Evolutionary conservation across 2,888 invertebrate species (phyloP).

Genomic region (Bombyx huttoni): DNA sequence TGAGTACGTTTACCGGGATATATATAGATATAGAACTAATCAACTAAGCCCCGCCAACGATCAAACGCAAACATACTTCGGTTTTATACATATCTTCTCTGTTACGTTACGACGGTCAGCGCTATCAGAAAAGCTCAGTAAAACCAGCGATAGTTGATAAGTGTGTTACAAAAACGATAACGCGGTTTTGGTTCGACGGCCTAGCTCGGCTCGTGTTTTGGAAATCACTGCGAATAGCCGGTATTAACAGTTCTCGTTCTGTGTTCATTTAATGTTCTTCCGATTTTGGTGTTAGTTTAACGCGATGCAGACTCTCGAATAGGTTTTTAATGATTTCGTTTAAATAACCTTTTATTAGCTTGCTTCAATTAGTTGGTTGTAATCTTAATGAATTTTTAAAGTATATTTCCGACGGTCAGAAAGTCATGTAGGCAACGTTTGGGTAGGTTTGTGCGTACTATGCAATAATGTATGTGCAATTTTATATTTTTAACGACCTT

Average conservation of each 20-base stretch:
- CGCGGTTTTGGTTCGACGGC: conserved; percentile 15
- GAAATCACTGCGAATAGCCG: neutral
- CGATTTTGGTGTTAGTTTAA: neutral
- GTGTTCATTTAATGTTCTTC: neutral
- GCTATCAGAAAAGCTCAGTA: conserved; percentile 4
- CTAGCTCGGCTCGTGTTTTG: conserved; percentile 2
- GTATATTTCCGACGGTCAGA: neutral
- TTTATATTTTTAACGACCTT: too few species aligned
- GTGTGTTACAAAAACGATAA: conserved; percentile 37
- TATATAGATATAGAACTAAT: too few species aligned
- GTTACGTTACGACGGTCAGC: neutral
- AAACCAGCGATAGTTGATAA: conserved; percentile 26
- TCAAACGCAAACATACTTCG: neutral
- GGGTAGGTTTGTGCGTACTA: too few species aligned
- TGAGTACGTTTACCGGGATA: too few species aligned
- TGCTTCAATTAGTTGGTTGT: neutral
- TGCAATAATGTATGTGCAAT: too few species aligned
- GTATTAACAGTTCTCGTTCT: neutral
- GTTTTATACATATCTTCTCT: neutral
- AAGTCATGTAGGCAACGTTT: too few species aligned
- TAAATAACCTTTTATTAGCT: too few species aligned
- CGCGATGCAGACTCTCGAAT: neutral
- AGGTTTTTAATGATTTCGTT: neutral
- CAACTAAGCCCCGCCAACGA: too few species aligned
- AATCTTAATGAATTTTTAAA: neutral